Conservation (phyloP, 1,140 invertebrate genomes). For the Mycetomoellerius zeteki region DNA sequence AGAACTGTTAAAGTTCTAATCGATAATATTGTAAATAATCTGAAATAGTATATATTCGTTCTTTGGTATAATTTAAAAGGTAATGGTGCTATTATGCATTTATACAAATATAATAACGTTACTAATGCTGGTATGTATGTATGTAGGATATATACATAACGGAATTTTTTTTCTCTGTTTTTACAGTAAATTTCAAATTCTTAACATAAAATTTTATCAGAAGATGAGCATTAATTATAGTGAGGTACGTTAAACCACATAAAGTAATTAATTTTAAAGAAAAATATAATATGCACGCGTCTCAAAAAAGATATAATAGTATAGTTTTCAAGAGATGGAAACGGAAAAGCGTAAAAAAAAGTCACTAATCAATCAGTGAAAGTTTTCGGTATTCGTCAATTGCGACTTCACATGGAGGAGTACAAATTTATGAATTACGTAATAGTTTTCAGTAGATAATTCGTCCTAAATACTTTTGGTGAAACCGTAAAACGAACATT, state of each 20-base stretch:
- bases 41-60: not conserved
- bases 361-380: constrained; percentile 3
- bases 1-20: constrained; percentile 22
- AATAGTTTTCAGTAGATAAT: constrained; percentile 57
- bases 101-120: not conserved
- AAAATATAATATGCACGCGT: not conserved
- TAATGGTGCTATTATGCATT: not conserved
- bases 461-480: constrained; percentile 72
- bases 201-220: not conserved
- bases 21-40: not conserved
- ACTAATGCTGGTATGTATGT: not conserved
- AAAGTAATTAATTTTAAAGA: not conserved
- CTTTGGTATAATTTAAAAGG: not conserved
- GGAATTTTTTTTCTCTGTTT: not conserved
- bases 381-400: not conserved
- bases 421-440: constrained; percentile 74
- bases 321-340: not conserved
- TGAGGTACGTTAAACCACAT: too few relatives aligned
- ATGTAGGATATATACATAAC: not conserved
- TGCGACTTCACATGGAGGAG: not conserved
- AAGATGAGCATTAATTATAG: not conserved
- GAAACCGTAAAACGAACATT: constrained; percentile 63
- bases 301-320: not conserved
- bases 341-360: not conserved
- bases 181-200: not conserved